A percentile compares a stretch with the other conserved stretches of the same genome.
These are phyloP conservation scores for Holothuria scabra DNA, from an alignment of 53 echinoderm and acorn worm species.

Conservation along the genomic window DNA sequence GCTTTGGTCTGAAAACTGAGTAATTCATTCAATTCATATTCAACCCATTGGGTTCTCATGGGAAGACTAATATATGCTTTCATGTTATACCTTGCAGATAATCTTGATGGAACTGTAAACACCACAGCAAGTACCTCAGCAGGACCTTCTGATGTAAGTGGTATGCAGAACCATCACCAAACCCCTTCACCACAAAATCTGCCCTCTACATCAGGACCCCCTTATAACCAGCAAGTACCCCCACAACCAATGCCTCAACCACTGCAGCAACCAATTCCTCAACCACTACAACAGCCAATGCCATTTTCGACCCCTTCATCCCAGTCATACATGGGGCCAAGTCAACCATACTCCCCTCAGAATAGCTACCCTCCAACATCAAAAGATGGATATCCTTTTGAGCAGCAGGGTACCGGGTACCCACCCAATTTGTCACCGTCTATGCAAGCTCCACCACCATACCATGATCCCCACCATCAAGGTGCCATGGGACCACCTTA, in stretches of 20 bases:
- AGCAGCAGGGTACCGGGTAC: background rate
- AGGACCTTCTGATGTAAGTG: slow-evolving; percentile 1
- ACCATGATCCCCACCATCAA: slow-evolving; percentile 20
- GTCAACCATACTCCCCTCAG: slow-evolving; percentile 16
- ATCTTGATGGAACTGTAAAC: slow-evolving; percentile 29
- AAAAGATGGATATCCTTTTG: background rate
- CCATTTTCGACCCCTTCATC: background rate
- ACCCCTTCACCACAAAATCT: slow-evolving; percentile 4
- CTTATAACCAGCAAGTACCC: background rate
- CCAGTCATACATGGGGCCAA: slow-evolving; percentile 4
- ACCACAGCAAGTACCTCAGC: slow-evolving; percentile 20
- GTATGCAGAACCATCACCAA: background rate
- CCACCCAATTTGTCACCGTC: background rate
- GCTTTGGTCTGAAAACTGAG: too few species aligned
- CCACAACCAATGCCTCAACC: slow-evolving; percentile 32
- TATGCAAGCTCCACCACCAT: slow-evolving; percentile 29
- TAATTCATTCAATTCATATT: too few species aligned
- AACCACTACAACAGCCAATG: slow-evolving; percentile 19
- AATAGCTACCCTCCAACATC: background rate
- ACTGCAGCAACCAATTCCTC: slow-evolving; percentile 20
- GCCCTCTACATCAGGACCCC: slow-evolving; percentile 9
- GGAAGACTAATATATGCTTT: too few species aligned
- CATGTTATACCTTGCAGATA: slow-evolving; percentile 7
- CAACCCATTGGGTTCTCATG: too few species aligned
- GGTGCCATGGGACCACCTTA: background rate